Evolutionary conservation across 2,888 invertebrate species (phyloP).

Genomic region (Pyrrhosoma nymphula): DNA sequence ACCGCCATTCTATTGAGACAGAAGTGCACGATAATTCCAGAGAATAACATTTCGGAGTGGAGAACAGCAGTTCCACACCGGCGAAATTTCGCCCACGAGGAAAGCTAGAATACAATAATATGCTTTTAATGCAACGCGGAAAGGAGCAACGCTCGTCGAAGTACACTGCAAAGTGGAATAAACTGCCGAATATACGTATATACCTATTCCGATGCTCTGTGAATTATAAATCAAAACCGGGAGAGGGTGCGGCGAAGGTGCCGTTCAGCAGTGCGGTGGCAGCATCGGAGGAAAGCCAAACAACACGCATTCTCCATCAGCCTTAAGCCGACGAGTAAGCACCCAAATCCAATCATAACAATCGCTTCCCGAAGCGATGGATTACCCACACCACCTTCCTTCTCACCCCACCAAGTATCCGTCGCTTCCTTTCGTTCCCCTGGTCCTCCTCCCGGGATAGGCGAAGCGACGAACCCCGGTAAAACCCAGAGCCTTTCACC

Average conservation of each 20-base stretch:
- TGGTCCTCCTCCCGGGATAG: neutral
- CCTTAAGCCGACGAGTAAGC: neutral
- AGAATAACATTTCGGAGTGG: no score
- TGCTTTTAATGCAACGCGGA: neutral
- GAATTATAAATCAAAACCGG: conserved; percentile 1
- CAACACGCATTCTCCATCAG: conserved; percentile 16
- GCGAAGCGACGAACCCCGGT: neutral
- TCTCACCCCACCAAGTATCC: neutral
- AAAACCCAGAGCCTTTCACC: neutral
- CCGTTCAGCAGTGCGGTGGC: no score
- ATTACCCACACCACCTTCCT: neutral
- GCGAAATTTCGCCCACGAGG: no score
- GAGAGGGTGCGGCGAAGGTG: neutral
- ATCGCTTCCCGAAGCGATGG: neutral
- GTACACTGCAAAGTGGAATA: neutral
- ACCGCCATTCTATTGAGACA: no score
- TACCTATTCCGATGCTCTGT: neutral
- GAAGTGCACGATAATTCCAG: no score
- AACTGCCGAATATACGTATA: neutral
- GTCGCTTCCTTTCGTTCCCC: neutral
- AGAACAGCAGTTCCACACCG: no score
- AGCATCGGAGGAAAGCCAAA: neutral
- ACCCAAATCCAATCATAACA: conserved; percentile 31
- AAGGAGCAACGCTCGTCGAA: neutral
- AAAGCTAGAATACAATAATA: no score